These are phyloP conservation scores for Melanerpes aurifrons DNA, from an alignment of 2,113 vertebrate genomes.

Conservation along the genomic window DNA sequence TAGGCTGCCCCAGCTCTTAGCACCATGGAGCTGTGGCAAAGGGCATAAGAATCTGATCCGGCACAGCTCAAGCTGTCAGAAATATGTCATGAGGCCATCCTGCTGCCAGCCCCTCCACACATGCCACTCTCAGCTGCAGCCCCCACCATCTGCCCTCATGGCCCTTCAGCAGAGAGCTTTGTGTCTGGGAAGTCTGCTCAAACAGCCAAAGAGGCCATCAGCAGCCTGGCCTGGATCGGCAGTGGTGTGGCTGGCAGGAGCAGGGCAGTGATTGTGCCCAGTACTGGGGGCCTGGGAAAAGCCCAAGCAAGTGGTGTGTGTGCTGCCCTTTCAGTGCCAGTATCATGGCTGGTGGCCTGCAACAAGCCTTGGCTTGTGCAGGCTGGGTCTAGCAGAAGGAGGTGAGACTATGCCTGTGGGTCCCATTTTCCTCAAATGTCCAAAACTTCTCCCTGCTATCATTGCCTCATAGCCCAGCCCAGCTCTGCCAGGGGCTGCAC, in stretches of 20 bases:
- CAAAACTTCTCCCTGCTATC: neutral
- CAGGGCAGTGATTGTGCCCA: no score
- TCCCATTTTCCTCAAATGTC: neutral
- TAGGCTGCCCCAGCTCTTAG: slow-evolving; percentile 21
- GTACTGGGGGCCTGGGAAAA: neutral
- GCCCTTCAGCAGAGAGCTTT: neutral
- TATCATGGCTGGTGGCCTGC: neutral
- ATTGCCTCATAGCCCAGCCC: neutral
- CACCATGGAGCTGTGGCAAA: neutral
- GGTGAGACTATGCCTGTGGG: neutral
- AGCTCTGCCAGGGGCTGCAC: neutral
- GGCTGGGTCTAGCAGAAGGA: neutral
- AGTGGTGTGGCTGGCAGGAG: no score
- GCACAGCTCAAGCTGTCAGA: neutral
- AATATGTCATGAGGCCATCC: slow-evolving; percentile 37
- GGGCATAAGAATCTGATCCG: neutral
- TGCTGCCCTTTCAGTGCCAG: neutral
- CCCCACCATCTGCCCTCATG: neutral
- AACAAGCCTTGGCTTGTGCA: fast-evolving
- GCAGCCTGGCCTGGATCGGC: no score
- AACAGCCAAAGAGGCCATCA: no score
- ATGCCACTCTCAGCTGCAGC: fast-evolving
- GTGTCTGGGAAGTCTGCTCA: neutral
- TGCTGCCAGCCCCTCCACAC: neutral
- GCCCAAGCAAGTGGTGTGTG: neutral